Evolutionary conservation across 2,797 vertebrate genomes (phyloP), one percentile per base, ranked within the genome.

Genomic region (Glossophaga mutica): DNA sequence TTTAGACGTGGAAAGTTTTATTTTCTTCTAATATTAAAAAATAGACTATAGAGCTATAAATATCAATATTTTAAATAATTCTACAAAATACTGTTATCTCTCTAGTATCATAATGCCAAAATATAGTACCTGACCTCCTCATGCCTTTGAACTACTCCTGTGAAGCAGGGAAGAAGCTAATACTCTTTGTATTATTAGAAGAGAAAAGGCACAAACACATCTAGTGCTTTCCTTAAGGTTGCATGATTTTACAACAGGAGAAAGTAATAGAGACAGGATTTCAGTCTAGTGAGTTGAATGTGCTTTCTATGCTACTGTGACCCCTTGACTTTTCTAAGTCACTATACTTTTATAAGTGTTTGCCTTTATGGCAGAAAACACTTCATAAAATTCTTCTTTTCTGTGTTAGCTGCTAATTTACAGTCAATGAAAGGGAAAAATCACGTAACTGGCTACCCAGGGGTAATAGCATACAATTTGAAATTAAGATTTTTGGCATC

Each of bases 81-180:
- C 19, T 34, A n/a, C 73, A 55, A 15, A 78, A 93, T 78, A 48
- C 0, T 82, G n/a, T 0, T 4, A 37, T 89, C 39, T 91, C 5
- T 94, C 26, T 55, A 68, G 24, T 73, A 44, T 10, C 34, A 73
- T 83, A 57, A 52, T 70, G 1, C 12, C 50, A 83, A 48, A 89
- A 82, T 87, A 59, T 9, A 50, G 9, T 94, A 96, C 83, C 82
- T 88, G n/a, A 93, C 7, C 32, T 91, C 57, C 79, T 57, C 42
- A n/a, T 57, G 4, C 3, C 15, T 76, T 97, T 77, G 2, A 37
- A 55, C 84, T 76, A 65, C 37, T 57, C 24, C 24, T 57, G 5
- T 73, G 26, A 79, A 62, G 21, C 21, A 77, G 77, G 24, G 62
- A 81, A 85, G 29, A 90, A 29, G 2, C 9, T 29, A 70, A 14